These are phyloP conservation scores for Mobula birostris DNA, from an alignment of 2,113 vertebrate genomes.

Conservation along the genomic window DNA sequence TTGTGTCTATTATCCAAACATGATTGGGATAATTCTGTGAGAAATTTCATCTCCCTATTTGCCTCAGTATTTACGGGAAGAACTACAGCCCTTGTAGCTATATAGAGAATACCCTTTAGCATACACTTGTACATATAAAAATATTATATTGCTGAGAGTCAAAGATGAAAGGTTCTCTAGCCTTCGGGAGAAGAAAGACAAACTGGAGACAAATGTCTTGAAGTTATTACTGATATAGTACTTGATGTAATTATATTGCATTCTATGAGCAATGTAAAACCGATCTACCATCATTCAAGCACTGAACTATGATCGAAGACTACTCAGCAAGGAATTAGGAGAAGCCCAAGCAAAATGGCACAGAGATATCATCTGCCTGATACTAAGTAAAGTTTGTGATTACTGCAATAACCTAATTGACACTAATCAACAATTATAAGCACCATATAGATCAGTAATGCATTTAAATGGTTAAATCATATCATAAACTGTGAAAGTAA, in stretches of 20 bases:
- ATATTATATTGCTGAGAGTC: background rate
- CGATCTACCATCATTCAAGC: background rate
- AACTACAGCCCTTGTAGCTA: background rate
- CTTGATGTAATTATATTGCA: background rate
- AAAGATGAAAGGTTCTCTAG: background rate
- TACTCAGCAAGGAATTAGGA: background rate
- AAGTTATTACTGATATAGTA: background rate
- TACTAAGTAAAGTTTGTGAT: background rate
- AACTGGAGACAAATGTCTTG: background rate
- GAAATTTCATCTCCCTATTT: background rate
- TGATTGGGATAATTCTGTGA: background rate
- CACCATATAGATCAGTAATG: background rate
- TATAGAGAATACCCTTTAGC: background rate
- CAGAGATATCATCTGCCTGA: background rate
- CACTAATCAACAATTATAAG: background rate
- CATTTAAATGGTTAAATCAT: conserved; percentile 1
- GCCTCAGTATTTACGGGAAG: background rate
- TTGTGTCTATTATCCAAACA: background rate
- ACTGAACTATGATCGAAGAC: background rate
- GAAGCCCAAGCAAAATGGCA: background rate
- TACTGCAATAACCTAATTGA: background rate
- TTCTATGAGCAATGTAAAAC: background rate
- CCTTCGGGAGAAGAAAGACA: background rate
- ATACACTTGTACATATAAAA: background rate
- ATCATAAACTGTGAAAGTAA: conserved; percentile 7